Evolutionary conservation across 2,888 invertebrate genomes (phyloP).

Genomic region (Brassicogethes aeneus): DNA sequence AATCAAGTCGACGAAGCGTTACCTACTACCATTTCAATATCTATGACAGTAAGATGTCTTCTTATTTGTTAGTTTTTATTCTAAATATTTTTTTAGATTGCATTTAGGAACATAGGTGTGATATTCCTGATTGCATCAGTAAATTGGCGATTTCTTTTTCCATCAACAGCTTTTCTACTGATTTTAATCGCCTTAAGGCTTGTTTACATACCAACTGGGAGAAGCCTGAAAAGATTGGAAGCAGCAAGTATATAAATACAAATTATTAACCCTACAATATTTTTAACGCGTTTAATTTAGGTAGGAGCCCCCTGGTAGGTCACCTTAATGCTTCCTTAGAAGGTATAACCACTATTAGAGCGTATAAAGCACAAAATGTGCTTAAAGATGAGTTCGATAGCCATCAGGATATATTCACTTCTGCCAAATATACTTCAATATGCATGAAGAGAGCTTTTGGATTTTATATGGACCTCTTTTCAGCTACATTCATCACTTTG

Average conservation of each 20-base stretch:
- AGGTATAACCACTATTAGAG: conserved; percentile 36
- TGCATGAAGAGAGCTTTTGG: conserved; percentile 38
- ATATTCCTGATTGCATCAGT: conserved; percentile 38
- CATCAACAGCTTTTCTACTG: conserved; percentile 14
- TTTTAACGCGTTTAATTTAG: conserved; percentile 19
- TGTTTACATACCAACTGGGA: conserved; percentile 22
- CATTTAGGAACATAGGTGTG: conserved; percentile 30
- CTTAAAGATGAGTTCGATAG: conserved; percentile 32
- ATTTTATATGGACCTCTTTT: conserved; percentile 30
- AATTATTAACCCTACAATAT: neutral
- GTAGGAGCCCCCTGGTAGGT: conserved; percentile 35
- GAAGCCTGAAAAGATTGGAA: conserved; percentile 25
- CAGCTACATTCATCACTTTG: conserved; percentile 24
- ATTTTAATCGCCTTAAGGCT: conserved; percentile 14
- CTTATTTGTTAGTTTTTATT: too few relatives aligned
- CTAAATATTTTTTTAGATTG: conserved; percentile 20
- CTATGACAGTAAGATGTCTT: neutral
- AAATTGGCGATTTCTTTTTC: conserved; percentile 42
- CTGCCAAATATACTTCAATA: conserved; percentile 29
- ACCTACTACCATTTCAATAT: conserved; percentile 8
- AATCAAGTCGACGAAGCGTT: conserved; percentile 25
- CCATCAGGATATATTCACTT: conserved; percentile 29
- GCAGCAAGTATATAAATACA: conserved; percentile 43
- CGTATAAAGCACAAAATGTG: conserved; percentile 32
- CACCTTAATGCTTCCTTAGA: conserved; percentile 37